Conservation (phyloP, 2,888 invertebrate genomes). For the Phragmatobia fuliginosa region DNA sequence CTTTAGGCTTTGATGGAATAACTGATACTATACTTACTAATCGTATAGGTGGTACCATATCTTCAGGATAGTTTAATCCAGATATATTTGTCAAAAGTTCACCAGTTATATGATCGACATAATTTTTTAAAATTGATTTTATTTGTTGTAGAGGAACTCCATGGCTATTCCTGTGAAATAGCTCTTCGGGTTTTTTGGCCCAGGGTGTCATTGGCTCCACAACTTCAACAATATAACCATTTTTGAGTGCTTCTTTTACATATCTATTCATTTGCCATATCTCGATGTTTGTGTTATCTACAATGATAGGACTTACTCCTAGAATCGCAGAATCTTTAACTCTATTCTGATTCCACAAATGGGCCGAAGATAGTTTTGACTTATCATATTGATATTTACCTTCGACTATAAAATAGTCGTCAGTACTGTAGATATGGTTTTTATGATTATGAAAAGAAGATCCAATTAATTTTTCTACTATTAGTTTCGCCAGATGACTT, state of each 20-base stretch:
- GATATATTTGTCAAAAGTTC: constrained; percentile 71
- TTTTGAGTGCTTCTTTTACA: constrained; percentile 87
- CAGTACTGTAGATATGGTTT: constrained; percentile 71
- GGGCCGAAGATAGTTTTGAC: constrained; percentile 86
- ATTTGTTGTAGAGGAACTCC: constrained; percentile 89
- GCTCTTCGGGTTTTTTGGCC: constrained; percentile 86
- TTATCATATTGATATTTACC: constrained; percentile 64
- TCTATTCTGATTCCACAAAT: constrained; percentile 89
- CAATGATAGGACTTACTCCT: constrained; percentile 92
- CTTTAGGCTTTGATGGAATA: constrained; percentile 47
- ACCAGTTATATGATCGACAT: constrained; percentile 79
- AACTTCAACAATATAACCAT: constrained; percentile 92
- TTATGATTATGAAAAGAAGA: constrained; percentile 43
- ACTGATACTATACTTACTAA: constrained; percentile 58
- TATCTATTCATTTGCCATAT: constrained; percentile 95
- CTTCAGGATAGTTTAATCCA: constrained; percentile 71
- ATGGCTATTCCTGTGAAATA: constrained; percentile 90
- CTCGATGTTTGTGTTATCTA: constrained; percentile 95
- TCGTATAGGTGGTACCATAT: constrained; percentile 82
- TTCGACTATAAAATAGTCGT: constrained; percentile 68
- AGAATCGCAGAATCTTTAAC: constrained; percentile 85
- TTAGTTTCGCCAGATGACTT: constrained; percentile 88
- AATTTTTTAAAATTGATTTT: constrained; percentile 88
- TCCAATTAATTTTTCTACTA: constrained; percentile 75
- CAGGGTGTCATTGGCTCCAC: constrained; percentile 94